Conservation (phyloP, 1,140 invertebrate species). For the Maconellicoccus hirsutus region DNA sequence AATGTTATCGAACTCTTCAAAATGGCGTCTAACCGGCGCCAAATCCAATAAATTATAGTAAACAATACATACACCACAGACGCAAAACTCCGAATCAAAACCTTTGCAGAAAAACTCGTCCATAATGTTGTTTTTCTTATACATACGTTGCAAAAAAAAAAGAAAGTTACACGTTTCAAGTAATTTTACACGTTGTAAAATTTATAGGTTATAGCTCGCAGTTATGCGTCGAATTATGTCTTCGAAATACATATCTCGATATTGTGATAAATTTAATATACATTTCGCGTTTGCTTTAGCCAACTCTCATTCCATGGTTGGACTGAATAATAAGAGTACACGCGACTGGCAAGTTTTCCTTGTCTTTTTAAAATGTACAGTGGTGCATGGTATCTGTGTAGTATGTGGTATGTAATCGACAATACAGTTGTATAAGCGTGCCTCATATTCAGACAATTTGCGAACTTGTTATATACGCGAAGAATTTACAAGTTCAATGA, state of each 20-base stretch:
- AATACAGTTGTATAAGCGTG: background rate
- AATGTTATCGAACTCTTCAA: constrained; percentile 19
- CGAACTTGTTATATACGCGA: background rate
- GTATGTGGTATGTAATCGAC: background rate
- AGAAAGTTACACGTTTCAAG: background rate
- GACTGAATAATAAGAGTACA: background rate
- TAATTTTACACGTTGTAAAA: background rate
- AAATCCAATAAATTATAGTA: background rate
- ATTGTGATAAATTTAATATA: constrained; percentile 1
- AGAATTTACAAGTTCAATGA: too few relatives aligned
- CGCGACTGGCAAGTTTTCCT: constrained; percentile 6
- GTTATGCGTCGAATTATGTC: constrained; percentile 3
- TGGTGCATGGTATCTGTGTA: background rate
- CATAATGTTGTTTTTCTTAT: background rate
- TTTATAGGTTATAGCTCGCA: background rate
- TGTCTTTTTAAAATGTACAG: background rate
- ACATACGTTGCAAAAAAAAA: background rate
- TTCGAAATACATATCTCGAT: background rate
- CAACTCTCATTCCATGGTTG: background rate
- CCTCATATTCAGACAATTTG: background rate
- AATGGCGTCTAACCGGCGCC: constrained; percentile 13
- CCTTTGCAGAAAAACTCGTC: constrained; percentile 3
- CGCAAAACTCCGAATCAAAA: background rate
- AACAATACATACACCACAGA: background rate
- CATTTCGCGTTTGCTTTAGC: background rate